phyloP scores from a whole-genome alignment of 2,888 invertebrate genomes.

The Nasonovia ribisnigri region DNA sequence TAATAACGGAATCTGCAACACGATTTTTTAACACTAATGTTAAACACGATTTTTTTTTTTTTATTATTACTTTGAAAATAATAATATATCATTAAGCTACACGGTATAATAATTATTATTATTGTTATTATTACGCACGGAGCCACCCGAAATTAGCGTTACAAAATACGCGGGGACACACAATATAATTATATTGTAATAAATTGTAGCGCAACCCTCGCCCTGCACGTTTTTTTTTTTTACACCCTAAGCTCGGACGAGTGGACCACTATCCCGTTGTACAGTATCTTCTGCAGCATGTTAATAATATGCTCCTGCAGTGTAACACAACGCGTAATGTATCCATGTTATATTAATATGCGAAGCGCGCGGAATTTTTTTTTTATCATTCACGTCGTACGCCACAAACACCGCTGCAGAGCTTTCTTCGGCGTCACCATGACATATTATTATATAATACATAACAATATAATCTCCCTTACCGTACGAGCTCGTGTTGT shows the following conservation, averaged over 20 bases:
- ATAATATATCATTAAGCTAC: not conserved
- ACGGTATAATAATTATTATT: too few relatives aligned
- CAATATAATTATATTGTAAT: not conserved
- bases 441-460: too few relatives aligned
- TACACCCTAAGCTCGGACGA: not conserved
- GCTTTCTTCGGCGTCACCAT: not conserved
- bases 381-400: not conserved
- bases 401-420: not conserved
- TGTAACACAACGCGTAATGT: not conserved
- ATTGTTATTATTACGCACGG: not conserved
- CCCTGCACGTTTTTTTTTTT: not conserved
- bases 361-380: not conserved
- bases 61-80: not conserved
- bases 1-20: not conserved
- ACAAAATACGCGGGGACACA: not conserved
- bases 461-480: not conserved
- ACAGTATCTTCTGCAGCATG: not conserved
- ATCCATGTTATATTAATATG: not conserved
- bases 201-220: not conserved
- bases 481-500: not conserved
- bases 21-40: too few relatives aligned
- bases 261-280: not conserved
- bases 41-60: not conserved
- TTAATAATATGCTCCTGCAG: not conserved
- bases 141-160: not conserved